These are phyloP conservation scores for Oophaga sylvatica DNA, from an alignment of 2,797 vertebrate species.

Conservation along the genomic window DNA sequence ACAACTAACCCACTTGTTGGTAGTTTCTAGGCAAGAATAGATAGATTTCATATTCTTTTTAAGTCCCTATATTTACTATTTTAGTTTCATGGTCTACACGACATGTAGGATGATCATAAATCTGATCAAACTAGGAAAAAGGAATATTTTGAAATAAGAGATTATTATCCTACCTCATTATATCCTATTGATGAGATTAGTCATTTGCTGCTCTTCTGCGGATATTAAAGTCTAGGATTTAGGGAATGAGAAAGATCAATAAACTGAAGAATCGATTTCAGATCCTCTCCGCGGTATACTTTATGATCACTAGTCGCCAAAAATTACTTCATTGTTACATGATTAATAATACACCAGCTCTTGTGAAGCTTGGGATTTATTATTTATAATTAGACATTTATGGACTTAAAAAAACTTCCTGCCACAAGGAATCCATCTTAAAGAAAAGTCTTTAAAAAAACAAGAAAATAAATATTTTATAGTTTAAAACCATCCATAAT, in stretches of 20 bases:
- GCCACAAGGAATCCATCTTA: background rate
- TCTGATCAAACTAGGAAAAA: background rate
- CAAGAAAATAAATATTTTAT: background rate
- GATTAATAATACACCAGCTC: background rate
- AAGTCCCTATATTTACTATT: background rate
- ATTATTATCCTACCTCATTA: background rate
- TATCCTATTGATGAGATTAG: background rate
- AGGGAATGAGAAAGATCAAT: conserved; percentile 9
- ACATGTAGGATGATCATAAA: background rate
- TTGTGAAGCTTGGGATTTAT: background rate
- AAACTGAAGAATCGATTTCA: background rate
- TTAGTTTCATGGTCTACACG: background rate
- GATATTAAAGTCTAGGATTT: background rate
- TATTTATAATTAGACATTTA: background rate
- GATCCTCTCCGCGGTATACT: background rate
- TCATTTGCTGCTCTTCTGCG: background rate
- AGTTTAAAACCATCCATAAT: background rate
- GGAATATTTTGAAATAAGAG: background rate
- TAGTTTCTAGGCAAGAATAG: background rate
- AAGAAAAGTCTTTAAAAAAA: background rate
- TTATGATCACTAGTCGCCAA: background rate
- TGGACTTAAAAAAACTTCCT: background rate
- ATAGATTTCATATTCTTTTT: background rate
- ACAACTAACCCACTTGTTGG: background rate
- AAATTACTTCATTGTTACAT: background rate